Evolutionary conservation across 1,140 invertebrate genomes (phyloP), one percentile per base, ranked within the genome.

Genomic region (Ooceraea biroi): DNA sequence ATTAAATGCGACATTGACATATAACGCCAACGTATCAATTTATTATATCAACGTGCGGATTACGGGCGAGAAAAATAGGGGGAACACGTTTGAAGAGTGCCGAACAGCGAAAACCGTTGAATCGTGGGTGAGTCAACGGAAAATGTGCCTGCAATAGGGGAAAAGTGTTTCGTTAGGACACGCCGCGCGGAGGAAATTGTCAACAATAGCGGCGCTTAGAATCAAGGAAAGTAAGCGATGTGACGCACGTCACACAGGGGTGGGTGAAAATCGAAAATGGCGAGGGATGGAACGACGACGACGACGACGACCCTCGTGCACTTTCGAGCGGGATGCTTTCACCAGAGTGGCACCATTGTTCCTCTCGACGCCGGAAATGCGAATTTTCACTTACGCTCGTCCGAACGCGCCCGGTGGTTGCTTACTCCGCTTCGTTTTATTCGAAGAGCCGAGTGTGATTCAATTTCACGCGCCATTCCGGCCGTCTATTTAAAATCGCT

Each of bases 361-460:
- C 27, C 48, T 10, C 19, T 60, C 61, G 63, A 36, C 0, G 30
- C 50, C 36, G 86, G 58, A 85, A 74, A 77, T 57, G 87, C 52
- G 87, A 88, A 85, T 85, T 88, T 88, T 88, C 72, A 25, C 57
- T 85, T 65, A 77, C 74, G 58, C 44, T 82, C 66, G 69, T 71
- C n/a, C 22, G 65, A 84, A 82, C 57, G 57, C 14, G 68, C 58
- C 2, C 46, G 57, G 22, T 55, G 30, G 30, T 19, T 76, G 41
- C 52, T 61, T 76, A 44, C 50, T 55, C 7, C 46, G 55, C 19
- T 19, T 77, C 44, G 41, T 74, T 71, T 71, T 71, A 71, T 80
- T 80, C 25, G 7, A 25, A 57, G 69, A 46, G 12, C n/a, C 22
- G 44, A 55, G 22, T 27, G 36, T 27, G 36, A 69, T 78, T 44